These are phyloP conservation scores for Anagyrus pseudococci DNA, from an alignment of 2,888 invertebrate species.

Conservation along the genomic window DNA sequence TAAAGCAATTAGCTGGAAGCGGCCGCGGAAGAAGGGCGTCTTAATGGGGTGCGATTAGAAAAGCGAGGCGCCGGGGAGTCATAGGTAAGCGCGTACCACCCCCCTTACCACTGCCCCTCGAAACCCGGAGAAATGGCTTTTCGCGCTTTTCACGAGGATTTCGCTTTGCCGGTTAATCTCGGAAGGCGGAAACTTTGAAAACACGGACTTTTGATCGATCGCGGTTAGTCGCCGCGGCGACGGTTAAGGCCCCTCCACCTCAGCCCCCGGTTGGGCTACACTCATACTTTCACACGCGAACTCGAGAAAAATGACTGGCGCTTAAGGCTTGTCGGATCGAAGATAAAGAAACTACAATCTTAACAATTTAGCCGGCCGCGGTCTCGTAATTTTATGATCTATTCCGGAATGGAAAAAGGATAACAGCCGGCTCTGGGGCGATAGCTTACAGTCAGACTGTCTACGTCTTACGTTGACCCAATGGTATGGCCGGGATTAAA, in stretches of 20 bases:
- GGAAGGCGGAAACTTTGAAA: conserved; percentile 34
- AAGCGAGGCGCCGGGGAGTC: conserved; percentile 59
- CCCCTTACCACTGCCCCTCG: conserved; percentile 25
- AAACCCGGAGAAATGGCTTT: conserved; percentile 53
- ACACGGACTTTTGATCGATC: conserved; percentile 39
- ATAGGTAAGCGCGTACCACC: conserved; percentile 43
- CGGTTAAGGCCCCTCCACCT: too few species aligned
- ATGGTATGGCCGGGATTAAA: too few species aligned
- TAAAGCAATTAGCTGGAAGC: conserved; percentile 52
- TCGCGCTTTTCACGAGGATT: conserved; percentile 43
- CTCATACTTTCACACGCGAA: conserved; percentile 26
- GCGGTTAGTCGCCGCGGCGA: not conserved
- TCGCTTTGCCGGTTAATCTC: conserved; percentile 32
- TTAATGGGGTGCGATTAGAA: conserved; percentile 60
- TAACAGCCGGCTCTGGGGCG: too few species aligned
- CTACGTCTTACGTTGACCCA: too few species aligned
- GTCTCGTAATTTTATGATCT: not conserved
- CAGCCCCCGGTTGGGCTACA: too few species aligned
- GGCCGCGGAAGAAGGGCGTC: conserved; percentile 48
- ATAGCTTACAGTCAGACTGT: too few species aligned
- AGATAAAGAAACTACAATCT: conserved; percentile 2
- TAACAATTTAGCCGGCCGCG: not conserved
- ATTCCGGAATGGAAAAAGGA: not conserved
- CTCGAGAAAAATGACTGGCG: conserved; percentile 22
- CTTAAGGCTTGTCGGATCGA: conserved; percentile 5